Conservation (phyloP, 2,113 vertebrate genomes). For the Atrichornis clamosus region DNA sequence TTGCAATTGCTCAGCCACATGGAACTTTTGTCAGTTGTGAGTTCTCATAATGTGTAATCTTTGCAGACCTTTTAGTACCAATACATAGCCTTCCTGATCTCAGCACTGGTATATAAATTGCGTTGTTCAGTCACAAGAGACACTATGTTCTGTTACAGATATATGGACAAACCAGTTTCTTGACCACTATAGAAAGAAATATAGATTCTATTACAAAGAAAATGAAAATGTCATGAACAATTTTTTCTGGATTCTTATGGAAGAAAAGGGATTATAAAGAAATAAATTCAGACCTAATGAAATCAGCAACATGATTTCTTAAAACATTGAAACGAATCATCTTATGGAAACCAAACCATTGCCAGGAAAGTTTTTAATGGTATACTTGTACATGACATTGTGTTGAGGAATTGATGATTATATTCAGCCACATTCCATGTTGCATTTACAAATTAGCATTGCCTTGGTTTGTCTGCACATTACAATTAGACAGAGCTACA, state of each 20-base stretch:
- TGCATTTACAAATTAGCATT: conserved; percentile 21
- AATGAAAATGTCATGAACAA: not conserved
- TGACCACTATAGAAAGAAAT: not conserved
- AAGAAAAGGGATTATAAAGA: not conserved
- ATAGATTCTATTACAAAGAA: not conserved
- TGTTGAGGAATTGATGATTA: not conserved
- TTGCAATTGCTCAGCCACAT: not conserved
- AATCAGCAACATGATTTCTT: not conserved
- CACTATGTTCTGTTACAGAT: not conserved
- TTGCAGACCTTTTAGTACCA: not conserved
- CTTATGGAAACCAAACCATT: not conserved
- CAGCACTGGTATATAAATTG: not conserved
- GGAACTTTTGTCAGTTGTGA: not conserved
- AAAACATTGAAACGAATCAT: not conserved
- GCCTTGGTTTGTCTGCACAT: conserved; percentile 38
- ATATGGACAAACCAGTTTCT: not conserved
- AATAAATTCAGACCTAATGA: not conserved
- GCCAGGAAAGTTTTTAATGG: conserved; percentile 14
- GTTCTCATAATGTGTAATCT: not conserved
- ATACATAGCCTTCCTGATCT: not conserved
- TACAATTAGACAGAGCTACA: conserved; percentile 51
- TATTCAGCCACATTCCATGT: not conserved
- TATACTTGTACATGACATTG: not conserved
- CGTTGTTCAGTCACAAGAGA: not conserved
- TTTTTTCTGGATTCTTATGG: not conserved